Evolutionary conservation across 2,888 invertebrate genomes (phyloP).

Genomic region (Lepidocyrtinus sp.): DNA sequence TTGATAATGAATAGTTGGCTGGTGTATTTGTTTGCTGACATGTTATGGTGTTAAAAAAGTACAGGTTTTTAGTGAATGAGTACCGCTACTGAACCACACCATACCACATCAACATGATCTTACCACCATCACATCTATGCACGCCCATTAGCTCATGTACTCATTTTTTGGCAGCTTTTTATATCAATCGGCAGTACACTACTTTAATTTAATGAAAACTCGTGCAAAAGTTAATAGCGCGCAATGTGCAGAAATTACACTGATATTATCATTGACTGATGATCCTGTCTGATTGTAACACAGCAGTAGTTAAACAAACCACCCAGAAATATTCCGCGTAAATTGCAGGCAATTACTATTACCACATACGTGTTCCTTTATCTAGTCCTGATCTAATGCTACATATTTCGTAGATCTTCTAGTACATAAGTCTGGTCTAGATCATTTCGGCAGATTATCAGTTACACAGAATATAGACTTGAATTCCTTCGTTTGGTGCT

Average conservation of each 20-base stretch:
- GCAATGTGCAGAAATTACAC: constrained; percentile 1
- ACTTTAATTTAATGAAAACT: background rate
- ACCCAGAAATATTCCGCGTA: constrained; percentile 16
- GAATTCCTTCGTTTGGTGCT: no score
- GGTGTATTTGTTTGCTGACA: constrained; percentile 42
- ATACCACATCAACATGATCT: no score
- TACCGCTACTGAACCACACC: constrained; percentile 1
- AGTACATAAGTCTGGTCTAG: no score
- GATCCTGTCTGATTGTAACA: constrained; percentile 15
- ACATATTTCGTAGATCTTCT: no score
- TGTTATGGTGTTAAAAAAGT: constrained; percentile 33
- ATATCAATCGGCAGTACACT: background rate
- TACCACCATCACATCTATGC: no score
- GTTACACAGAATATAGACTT: no score
- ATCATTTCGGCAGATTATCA: background rate
- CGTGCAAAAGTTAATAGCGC: background rate
- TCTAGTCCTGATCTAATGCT: no score
- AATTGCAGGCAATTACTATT: constrained; percentile 5
- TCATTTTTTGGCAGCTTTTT: constrained; percentile 1
- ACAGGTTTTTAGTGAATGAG: constrained; percentile 9
- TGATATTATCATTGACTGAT: constrained; percentile 15
- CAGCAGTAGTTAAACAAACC: constrained; percentile 18
- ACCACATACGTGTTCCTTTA: constrained; percentile 14
- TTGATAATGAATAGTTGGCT: constrained; percentile 49
- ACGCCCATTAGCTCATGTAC: no score